Evolutionary conservation across 1,140 invertebrate genomes (phyloP).

Genomic region (Musca vetustissima): DNA sequence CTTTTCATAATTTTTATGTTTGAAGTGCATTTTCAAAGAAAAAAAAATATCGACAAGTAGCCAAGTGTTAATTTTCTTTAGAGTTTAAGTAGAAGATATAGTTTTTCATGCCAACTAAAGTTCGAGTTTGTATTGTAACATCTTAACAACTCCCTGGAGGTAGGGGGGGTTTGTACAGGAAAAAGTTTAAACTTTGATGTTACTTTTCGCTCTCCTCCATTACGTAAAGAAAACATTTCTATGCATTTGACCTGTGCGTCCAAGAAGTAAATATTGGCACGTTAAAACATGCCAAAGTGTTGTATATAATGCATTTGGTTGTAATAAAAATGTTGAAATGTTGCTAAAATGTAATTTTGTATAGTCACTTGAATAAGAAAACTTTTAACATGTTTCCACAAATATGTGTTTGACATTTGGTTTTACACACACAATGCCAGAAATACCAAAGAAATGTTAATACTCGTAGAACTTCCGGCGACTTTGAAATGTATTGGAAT

Average conservation of each 20-base stretch:
- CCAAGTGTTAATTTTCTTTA: slow-evolving; percentile 19
- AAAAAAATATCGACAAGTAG: slow-evolving; percentile 3
- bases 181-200: neutral
- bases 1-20: slow-evolving; percentile 7
- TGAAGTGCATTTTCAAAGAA: neutral
- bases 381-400: slow-evolving; percentile 10
- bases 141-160: neutral
- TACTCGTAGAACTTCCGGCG: no score
- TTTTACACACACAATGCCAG: no score
- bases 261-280: no score
- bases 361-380: neutral
- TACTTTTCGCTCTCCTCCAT: no score
- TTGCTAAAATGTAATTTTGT: slow-evolving; percentile 4
- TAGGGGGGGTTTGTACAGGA: neutral
- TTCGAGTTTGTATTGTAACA: neutral
- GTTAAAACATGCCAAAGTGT: no score
- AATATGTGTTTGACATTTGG: slow-evolving; percentile 1
- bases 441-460: no score
- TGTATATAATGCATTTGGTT: neutral
- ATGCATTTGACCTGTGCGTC: no score
- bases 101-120: no score
- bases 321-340: slow-evolving; percentile 12
- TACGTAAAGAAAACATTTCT: no score
- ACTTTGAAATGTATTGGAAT: no score
- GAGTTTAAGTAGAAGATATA: neutral